A percentile compares a stretch with the other conserved stretches of the same genome.
Conservation (phyloP, 2,113 vertebrate genomes). For the Dipodomys ordii region DNA sequence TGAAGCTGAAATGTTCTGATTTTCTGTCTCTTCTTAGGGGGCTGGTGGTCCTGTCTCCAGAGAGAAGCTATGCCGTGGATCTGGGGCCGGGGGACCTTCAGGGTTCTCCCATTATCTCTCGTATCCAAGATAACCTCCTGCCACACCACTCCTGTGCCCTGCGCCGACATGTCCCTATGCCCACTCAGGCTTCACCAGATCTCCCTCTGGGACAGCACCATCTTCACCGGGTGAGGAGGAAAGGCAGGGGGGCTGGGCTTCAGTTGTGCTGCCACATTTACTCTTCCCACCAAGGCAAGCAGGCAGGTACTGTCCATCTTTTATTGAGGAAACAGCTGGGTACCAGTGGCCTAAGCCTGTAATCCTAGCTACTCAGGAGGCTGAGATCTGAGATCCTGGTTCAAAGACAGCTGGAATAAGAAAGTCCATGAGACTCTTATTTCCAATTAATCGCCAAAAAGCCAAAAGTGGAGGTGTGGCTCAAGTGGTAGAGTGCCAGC, state of each 20-base stretch:
- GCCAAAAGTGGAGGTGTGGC: too few species aligned
- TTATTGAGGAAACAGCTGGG: not conserved
- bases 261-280: not conserved
- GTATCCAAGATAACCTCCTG: conserved; percentile 40
- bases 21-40: conserved; percentile 85
- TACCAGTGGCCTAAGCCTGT: too few species aligned
- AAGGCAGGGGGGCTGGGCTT: accelerated
- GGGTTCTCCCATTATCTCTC: conserved; percentile 80
- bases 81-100: conserved; percentile 66
- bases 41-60: conserved; percentile 87
- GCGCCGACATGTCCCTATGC: accelerated
- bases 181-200: not conserved
- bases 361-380: too few species aligned
- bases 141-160: conserved; percentile 56
- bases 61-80: conserved; percentile 89
- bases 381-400: too few species aligned
- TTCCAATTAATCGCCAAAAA: too few species aligned
- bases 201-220: not conserved
- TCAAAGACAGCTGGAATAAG: too few species aligned
- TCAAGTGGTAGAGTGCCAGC: too few species aligned
- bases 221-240: conserved; percentile 83
- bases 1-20: not conserved
- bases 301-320: not conserved
- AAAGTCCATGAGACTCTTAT: too few species aligned
- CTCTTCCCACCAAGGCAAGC: not conserved